Evolutionary conservation across 2,797 vertebrate species (phyloP).

Genomic region (Ptychobarbus kaznakovi): DNA sequence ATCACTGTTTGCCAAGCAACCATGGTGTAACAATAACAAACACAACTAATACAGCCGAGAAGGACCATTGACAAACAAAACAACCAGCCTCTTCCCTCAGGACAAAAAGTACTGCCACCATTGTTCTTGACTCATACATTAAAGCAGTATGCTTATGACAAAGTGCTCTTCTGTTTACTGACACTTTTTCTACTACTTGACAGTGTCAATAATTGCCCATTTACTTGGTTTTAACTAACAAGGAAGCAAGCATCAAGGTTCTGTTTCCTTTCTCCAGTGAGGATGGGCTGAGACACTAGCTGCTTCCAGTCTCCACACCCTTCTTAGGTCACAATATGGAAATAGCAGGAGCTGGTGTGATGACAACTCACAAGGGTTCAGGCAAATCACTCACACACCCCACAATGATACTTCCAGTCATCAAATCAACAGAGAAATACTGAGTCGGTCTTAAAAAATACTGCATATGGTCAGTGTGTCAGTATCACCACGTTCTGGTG

Average conservation of each 20-base stretch:
- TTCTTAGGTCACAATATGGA: conserved; percentile 10
- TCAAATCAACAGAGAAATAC: not conserved
- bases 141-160: not conserved
- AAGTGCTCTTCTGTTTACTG: not conserved
- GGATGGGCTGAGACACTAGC: not conserved
- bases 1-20: conserved; percentile 46
- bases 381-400: not conserved
- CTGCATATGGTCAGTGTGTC: not conserved
- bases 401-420: conserved; percentile 21
- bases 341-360: conserved; percentile 14
- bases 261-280: not conserved
- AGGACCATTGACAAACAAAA: conserved; percentile 11
- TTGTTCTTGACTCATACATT: not conserved
- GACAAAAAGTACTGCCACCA: not conserved
- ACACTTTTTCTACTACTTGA: not conserved
- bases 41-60: conserved; percentile 24
- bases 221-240: not conserved
- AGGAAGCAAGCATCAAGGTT: not conserved
- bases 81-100: not conserved
- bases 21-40: conserved; percentile 54
- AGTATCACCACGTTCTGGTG: not conserved
- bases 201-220: not conserved
- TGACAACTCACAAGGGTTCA: conserved; percentile 10
- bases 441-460: not conserved
- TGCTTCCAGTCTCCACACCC: not conserved